These are phyloP conservation scores for Trochalopteron elliotii DNA, from an alignment of 2,113 vertebrate genomes.

Conservation along the genomic window DNA sequence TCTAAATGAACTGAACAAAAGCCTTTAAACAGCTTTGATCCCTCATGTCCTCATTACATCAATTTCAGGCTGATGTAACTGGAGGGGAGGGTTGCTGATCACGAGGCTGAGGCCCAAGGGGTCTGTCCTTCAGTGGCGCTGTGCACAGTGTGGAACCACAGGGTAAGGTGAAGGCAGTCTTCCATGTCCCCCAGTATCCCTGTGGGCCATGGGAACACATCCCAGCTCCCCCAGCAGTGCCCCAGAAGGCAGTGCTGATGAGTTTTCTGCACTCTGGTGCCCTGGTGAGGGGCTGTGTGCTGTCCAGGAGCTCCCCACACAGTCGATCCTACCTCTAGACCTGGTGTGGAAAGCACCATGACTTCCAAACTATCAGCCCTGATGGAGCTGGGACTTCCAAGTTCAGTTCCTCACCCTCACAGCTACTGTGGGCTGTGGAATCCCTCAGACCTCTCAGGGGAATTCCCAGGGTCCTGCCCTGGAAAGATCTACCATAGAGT, in stretches of 20 bases:
- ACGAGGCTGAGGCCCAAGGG: neutral
- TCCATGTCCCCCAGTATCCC: no score
- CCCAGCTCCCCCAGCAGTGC: neutral
- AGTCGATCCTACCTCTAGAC: neutral
- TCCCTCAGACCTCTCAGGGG: no score
- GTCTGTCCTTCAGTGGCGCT: rapidly evolving
- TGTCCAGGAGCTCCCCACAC: neutral
- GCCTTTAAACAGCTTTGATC: constrained; percentile 36
- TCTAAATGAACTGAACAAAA: constrained; percentile 16
- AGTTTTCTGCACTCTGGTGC: neutral
- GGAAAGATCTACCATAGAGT: no score
- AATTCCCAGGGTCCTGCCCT: no score
- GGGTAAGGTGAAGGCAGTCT: neutral
- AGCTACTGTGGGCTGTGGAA: no score
- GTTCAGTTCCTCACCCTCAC: neutral
- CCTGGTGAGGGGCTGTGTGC: rapidly evolving
- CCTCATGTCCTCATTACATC: constrained; percentile 8
- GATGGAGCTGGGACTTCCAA: neutral
- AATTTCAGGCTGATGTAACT: neutral
- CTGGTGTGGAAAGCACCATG: rapidly evolving
- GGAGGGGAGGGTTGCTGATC: neutral
- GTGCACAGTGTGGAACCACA: neutral
- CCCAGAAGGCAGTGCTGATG: rapidly evolving
- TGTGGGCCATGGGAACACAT: neutral
- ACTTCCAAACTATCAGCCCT: rapidly evolving